Evolutionary conservation across 2,888 invertebrate genomes (phyloP).

Genomic region (Cacoxenus indagator): DNA sequence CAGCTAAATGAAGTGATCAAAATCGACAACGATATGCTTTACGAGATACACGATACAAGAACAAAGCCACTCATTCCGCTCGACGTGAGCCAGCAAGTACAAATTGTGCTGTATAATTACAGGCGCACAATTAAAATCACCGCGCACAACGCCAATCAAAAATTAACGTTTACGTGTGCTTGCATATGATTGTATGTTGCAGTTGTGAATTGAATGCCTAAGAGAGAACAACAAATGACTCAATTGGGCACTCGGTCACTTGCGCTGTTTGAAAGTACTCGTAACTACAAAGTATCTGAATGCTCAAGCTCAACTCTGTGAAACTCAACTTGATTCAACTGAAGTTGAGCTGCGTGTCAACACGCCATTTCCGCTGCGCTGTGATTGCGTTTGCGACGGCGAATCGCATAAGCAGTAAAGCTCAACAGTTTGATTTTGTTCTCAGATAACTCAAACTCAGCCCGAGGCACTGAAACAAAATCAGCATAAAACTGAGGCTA

Average conservation of each 20-base stretch:
- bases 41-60: too few species aligned
- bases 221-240: not conserved
- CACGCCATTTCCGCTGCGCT: conserved; percentile 53
- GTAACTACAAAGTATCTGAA: not conserved
- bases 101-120: conserved; percentile 51
- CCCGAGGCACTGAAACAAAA: conserved; percentile 24
- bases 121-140: conserved; percentile 25
- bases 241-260: not conserved
- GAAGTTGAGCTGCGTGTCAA: conserved; percentile 51
- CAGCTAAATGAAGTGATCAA: conserved; percentile 50
- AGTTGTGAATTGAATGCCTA: not conserved
- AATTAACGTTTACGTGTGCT: conserved; percentile 27
- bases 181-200: not conserved
- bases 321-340: not conserved
- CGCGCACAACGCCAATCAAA: conserved; percentile 52
- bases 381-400: not conserved
- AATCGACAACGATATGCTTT: conserved; percentile 41
- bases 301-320: not conserved
- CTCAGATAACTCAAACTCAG: conserved; percentile 55
- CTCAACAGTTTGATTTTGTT: conserved; percentile 52
- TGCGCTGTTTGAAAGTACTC: not conserved
- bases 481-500: conserved; percentile 56
- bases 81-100: conserved; percentile 38
- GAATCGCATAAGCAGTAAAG: conserved; percentile 27
- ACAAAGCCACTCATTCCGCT: too few species aligned